A percentile compares a stretch with the other conserved stretches of the same genome.
These are phyloP conservation scores for Metellina segmentata DNA, from an alignment of 2,888 invertebrate species.

Conservation along the genomic window DNA sequence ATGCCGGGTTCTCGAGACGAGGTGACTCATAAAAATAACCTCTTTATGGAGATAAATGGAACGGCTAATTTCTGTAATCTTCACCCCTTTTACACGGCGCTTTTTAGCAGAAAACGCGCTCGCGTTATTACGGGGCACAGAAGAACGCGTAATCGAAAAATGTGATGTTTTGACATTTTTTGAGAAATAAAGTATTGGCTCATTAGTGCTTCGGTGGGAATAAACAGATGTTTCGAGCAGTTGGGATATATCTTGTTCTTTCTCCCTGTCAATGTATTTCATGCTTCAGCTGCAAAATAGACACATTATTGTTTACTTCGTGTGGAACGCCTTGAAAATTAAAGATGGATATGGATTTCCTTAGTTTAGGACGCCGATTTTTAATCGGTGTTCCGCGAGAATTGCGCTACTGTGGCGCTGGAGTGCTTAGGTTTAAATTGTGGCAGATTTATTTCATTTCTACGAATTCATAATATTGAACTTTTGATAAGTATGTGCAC, in stretches of 20 bases:
- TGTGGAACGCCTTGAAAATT: too few relatives aligned
- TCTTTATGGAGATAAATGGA: constrained; percentile 30
- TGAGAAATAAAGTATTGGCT: not conserved
- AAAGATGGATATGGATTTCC: too few relatives aligned
- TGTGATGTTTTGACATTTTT: constrained; percentile 3
- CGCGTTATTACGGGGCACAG: not conserved
- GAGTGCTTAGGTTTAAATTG: too few relatives aligned
- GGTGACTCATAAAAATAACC: not conserved
- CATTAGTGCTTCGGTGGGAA: not conserved
- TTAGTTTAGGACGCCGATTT: too few relatives aligned
- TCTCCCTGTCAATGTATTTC: not conserved
- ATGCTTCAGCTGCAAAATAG: too few relatives aligned
- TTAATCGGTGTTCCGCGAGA: too few relatives aligned
- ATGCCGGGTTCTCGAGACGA: not conserved
- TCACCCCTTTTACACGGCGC: not conserved
- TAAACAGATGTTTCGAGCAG: not conserved
- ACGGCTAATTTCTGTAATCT: constrained; percentile 19
- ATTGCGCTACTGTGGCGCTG: too few relatives aligned
- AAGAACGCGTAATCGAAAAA: not conserved
- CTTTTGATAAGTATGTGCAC: too few relatives aligned
- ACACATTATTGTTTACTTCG: too few relatives aligned
- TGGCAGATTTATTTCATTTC: too few relatives aligned
- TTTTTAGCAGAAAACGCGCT: not conserved
- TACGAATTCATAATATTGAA: too few relatives aligned
- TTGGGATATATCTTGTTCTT: not conserved